These are phyloP conservation scores for Cyprinodon tularosa DNA, from an alignment of 2,113 vertebrate species.

Conservation along the genomic window DNA sequence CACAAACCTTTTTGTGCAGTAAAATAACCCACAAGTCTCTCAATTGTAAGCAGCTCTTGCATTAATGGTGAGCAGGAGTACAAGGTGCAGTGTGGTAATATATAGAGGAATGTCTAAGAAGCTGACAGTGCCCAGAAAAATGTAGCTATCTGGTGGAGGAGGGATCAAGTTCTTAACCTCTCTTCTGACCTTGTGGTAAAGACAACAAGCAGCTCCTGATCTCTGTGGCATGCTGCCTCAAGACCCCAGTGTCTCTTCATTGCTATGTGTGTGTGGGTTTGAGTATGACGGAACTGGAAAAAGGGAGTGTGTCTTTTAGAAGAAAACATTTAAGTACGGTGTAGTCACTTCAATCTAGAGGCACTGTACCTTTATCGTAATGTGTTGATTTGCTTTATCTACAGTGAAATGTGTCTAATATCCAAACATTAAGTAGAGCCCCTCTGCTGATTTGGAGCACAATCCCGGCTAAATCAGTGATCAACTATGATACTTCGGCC, in stretches of 20 bases:
- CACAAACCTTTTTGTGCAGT: conserved; percentile 41
- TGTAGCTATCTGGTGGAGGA: conserved; percentile 74
- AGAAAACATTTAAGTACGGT: conserved; percentile 28
- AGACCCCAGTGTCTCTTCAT: conserved; percentile 29
- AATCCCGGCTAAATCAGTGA: conserved; percentile 33
- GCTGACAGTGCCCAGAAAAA: conserved; percentile 71
- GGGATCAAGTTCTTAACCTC: conserved; percentile 83
- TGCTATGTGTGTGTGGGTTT: conserved; percentile 38
- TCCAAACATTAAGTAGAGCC: conserved; percentile 42
- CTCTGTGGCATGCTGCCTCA: conserved; percentile 67
- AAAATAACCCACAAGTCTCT: conserved; percentile 19
- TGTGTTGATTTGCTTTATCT: conserved; percentile 27
- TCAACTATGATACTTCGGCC: conserved; percentile 32
- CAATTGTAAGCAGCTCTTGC: conserved; percentile 53
- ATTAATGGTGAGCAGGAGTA: conserved; percentile 54
- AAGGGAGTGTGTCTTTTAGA: conserved; percentile 46
- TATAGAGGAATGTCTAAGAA: conserved; percentile 69
- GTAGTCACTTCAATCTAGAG: conserved; percentile 30
- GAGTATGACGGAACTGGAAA: conserved; percentile 35
- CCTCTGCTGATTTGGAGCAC: conserved; percentile 34
- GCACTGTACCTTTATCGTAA: conserved; percentile 19
- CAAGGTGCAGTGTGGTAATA: conserved; percentile 53
- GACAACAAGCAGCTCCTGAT: conserved; percentile 77
- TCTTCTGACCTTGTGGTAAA: conserved; percentile 72
- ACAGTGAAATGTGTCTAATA: conserved; percentile 48